Conservation (phyloP, 2,888 invertebrate genomes). For the Atethmia centrago region DNA sequence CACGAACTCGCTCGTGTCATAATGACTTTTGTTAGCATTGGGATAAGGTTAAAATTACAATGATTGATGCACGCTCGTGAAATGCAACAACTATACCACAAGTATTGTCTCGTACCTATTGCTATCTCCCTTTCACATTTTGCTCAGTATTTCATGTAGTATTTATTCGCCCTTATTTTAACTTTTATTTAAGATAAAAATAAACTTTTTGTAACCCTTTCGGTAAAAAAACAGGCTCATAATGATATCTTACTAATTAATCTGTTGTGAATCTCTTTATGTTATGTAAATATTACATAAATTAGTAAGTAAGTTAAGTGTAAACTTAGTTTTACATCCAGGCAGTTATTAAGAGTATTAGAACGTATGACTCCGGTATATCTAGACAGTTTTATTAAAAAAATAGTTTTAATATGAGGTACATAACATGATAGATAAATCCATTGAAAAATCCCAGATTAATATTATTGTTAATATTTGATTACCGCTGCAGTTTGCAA, state of each 20-base stretch:
- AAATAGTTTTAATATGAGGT: not conserved
- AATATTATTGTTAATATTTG: not conserved
- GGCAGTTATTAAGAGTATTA: slow-evolving; percentile 10
- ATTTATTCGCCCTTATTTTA: not conserved
- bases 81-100: not conserved
- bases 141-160: slow-evolving; percentile 22
- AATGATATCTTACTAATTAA: slow-evolving; percentile 40
- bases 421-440: slow-evolving; percentile 13
- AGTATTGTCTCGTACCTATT: slow-evolving; percentile 12
- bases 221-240: slow-evolving; percentile 34
- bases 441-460: not conserved
- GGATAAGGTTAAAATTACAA: slow-evolving; percentile 4
- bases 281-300: slow-evolving; percentile 49
- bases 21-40: not conserved
- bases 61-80: not conserved
- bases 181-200: slow-evolving; percentile 5
- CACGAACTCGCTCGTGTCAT: not conserved
- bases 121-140: slow-evolving; percentile 6
- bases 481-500: not conserved
- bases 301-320: slow-evolving; percentile 1
- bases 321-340: slow-evolving; percentile 19
- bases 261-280: slow-evolving; percentile 53
- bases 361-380: not conserved
- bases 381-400: not conserved
- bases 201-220: not conserved